Evolutionary conservation across 2,888 invertebrate species (phyloP), one percentile per base, ranked within the genome.

Genomic region (Himalopsyche tibetana): DNA sequence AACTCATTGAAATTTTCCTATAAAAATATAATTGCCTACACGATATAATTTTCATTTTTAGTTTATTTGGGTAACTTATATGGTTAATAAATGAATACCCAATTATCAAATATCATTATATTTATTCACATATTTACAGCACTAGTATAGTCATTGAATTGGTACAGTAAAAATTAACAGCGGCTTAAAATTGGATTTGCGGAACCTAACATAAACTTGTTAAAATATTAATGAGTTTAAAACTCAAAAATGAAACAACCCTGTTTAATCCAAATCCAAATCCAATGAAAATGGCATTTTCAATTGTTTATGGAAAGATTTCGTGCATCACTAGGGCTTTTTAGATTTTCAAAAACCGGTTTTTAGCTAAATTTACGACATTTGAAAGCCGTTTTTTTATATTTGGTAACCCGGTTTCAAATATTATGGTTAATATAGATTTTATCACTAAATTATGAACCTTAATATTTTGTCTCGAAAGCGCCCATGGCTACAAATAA

Each of bases 181-280:
- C n/a, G 56, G n/a, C n/a, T 6, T 17, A 63, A 63, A 63, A 63
- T 3, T 19, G 28, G n/a, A 63, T 63, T 63, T 28, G 19, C 63
- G 4, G 28, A 63, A 63, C 28, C 19, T 63, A 63, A 63, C 63
- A 19, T n/a, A 63, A 63, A 63, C 51, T 19, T 19, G 19, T 63
- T 15, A 63, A 63, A n/a, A 19, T 63, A 63, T 28, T 63, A 19
- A 63, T 51, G 63, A 63, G 28, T 63, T 63, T 28, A 63, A 11
- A 63, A 63, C 63, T 63, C 63, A 63, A 63, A 63, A n/a, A 63
- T 63, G 28, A 63, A 19, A 63, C 28, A 63, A 63, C 63, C 63
- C 63, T 63, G 63, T 19, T 63, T 63, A 63, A 19, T 63, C 63
- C 63, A 63, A 63, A 63, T 63, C 28, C 28, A n/a, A 56, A 51